These are phyloP conservation scores for Gadus chalcogrammus DNA, from an alignment of 2,113 vertebrate genomes.

Conservation along the genomic window DNA sequence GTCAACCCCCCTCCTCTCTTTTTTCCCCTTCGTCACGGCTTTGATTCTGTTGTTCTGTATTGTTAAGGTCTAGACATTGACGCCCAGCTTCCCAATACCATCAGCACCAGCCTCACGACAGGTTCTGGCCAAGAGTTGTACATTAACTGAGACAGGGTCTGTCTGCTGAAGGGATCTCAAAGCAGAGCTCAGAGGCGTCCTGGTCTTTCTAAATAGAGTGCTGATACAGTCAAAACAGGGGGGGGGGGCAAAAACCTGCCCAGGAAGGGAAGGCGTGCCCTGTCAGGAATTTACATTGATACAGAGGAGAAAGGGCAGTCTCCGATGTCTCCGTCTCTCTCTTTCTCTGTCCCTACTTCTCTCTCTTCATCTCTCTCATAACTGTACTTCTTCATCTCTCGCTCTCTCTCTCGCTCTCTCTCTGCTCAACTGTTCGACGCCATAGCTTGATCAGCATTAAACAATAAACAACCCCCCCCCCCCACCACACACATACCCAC, in stretches of 20 bases:
- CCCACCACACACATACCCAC: no score
- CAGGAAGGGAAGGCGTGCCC: slow-evolving; percentile 50
- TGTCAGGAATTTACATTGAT: slow-evolving; percentile 68
- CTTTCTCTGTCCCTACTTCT: slow-evolving; percentile 3
- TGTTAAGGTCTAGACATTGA: background rate
- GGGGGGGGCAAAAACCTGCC: slow-evolving; percentile 49
- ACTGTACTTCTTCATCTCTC: background rate
- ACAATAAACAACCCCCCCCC: no score
- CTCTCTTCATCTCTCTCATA: slow-evolving; percentile 10
- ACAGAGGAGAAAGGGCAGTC: slow-evolving; percentile 53
- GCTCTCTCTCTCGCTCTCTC: slow-evolving; percentile 25
- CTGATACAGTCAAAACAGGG: slow-evolving; percentile 58
- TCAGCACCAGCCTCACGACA: slow-evolving; percentile 21
- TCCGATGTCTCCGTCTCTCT: slow-evolving; percentile 8
- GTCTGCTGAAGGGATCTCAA: slow-evolving; percentile 45
- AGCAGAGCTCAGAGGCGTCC: slow-evolving; percentile 42
- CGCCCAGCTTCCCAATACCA: background rate
- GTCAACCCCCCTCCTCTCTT: no score
- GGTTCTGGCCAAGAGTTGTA: slow-evolving; percentile 47
- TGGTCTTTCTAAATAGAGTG: slow-evolving; percentile 59
- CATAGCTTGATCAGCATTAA: slow-evolving; percentile 62
- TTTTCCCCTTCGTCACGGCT: no score
- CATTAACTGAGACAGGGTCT: slow-evolving; percentile 55
- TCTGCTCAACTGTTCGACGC: slow-evolving; percentile 55
- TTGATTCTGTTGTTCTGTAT: no score